A percentile compares a stretch with the other conserved stretches of the same genome.
These are phyloP conservation scores for Aphelocoma californica DNA, from an alignment of 2,797 vertebrate species.

Conservation along the genomic window DNA sequence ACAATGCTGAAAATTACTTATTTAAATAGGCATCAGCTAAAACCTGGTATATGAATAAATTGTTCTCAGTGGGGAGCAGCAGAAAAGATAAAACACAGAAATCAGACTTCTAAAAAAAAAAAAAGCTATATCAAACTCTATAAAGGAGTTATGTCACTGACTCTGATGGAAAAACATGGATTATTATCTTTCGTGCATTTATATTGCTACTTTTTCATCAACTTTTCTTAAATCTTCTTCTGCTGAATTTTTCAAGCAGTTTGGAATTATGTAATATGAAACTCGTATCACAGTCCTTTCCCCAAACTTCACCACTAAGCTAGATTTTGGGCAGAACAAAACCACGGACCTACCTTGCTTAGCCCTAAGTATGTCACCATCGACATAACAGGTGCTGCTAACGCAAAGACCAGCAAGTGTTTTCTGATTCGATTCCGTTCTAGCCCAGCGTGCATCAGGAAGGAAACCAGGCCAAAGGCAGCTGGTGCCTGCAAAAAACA, in stretches of 20 bases:
- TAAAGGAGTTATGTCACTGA: neutral
- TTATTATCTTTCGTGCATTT: neutral
- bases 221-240: neutral
- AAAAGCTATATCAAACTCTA: neutral
- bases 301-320: neutral
- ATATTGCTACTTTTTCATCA: neutral
- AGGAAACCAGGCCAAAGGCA: conserved; percentile 96
- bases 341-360: conserved; percentile 85
- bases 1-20: neutral
- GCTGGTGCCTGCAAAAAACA: conserved; percentile 87
- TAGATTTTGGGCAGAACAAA: neutral
- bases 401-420: conserved; percentile 93
- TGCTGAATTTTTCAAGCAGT: neutral
- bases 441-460: conserved; percentile 96
- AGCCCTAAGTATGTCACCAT: conserved; percentile 95
- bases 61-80: neutral
- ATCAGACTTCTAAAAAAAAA: neutral
- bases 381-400: conserved; percentile 92
- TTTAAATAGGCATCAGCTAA: neutral
- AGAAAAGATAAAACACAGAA: neutral
- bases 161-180: neutral
- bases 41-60: neutral
- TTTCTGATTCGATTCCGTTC: conserved; percentile 97
- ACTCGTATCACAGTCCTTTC: neutral
- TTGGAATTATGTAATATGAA: neutral